Evolutionary conservation across 2,113 vertebrate species (phyloP).

Genomic region (Camelus bactrianus): DNA sequence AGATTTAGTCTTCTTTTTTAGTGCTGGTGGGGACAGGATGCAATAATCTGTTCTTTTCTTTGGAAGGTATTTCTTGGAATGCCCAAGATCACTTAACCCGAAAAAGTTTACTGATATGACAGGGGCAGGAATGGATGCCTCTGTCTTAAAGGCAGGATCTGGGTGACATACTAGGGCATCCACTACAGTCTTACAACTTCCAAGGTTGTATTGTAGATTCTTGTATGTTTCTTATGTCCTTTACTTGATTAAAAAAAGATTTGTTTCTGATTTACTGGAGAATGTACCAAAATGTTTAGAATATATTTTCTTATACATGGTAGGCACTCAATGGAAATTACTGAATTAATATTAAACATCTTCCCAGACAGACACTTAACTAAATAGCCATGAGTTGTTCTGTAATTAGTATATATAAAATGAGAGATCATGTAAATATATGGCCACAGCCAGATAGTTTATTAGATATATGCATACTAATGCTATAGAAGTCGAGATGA

Average conservation of each 20-base stretch:
- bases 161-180: too few species aligned
- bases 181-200: neutral
- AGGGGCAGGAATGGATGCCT: neutral
- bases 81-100: neutral
- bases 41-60: neutral
- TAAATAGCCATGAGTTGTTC: neutral
- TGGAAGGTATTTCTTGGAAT: neutral
- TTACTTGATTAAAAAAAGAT: neutral
- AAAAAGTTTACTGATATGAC: neutral
- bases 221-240: neutral
- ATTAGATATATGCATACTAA: neutral
- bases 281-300: neutral
- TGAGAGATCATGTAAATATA: neutral
- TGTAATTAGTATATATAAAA: neutral
- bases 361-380: neutral
- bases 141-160: neutral
- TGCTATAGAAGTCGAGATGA: neutral
- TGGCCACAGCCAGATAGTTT: neutral
- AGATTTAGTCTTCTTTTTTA: neutral
- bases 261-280: neutral
- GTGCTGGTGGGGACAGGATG: neutral
- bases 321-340: neutral
- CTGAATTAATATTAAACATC: conserved; percentile 9
- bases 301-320: neutral
- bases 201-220: neutral